Conservation (phyloP, 2,888 invertebrate genomes). For the Biston stratarius region DNA sequence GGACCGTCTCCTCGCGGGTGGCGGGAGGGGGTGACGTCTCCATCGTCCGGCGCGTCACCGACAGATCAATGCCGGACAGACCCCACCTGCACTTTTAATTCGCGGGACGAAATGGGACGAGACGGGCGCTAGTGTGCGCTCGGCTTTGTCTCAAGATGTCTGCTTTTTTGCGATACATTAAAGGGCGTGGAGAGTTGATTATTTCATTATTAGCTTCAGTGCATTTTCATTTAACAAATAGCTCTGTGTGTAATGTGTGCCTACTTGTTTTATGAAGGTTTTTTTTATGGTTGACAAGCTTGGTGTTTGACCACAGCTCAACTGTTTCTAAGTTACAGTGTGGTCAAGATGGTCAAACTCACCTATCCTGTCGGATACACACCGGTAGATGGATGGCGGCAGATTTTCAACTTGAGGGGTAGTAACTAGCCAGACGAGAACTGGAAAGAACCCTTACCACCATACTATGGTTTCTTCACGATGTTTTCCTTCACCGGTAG, state of each 20-base stretch:
- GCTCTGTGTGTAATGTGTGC: neutral
- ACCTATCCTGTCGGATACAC: too few relatives aligned
- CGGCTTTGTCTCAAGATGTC: conserved; percentile 52
- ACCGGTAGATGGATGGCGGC: neutral
- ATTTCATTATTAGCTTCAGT: conserved; percentile 32
- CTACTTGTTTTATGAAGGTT: too few relatives aligned
- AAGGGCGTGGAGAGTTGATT: conserved; percentile 36
- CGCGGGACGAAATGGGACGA: conserved; percentile 50
- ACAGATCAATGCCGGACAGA: conserved; percentile 83
- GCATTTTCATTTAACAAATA: neutral
- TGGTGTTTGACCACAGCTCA: too few relatives aligned
- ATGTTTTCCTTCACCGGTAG: neutral
- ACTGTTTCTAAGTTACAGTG: too few relatives aligned
- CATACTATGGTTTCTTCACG: too few relatives aligned
- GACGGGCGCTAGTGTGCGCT: conserved; percentile 47
- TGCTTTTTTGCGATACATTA: conserved; percentile 38
- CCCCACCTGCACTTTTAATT: conserved; percentile 85
- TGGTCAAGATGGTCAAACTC: too few relatives aligned
- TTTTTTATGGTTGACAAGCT: too few relatives aligned
- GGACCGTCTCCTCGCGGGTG: conserved; percentile 40
- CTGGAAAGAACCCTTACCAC: neutral
- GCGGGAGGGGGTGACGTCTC: conserved; percentile 66
- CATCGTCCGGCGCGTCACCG: conserved; percentile 76
- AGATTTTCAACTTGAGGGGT: too few relatives aligned
- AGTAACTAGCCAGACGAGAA: neutral